A percentile compares a stretch with the other conserved stretches of the same genome.
These are phyloP conservation scores for Plectus sambesii DNA, from an alignment of 1,140 invertebrate genomes.

Conservation along the genomic window DNA sequence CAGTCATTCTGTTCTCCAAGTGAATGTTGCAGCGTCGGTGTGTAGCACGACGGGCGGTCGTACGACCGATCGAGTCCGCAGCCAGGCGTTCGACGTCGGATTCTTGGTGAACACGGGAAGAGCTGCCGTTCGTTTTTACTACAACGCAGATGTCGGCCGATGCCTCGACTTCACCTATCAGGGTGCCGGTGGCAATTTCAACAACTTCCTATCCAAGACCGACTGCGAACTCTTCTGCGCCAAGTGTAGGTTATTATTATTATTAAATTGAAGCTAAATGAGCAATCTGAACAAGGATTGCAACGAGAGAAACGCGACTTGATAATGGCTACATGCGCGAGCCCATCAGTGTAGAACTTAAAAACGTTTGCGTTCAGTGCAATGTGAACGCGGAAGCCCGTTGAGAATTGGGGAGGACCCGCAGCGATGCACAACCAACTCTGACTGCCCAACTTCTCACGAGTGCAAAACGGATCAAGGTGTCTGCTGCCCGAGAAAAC, in stretches of 20 bases:
- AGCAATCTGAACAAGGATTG: too few species aligned
- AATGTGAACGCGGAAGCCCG: slow-evolving; percentile 24
- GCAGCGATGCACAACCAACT: slow-evolving; percentile 21
- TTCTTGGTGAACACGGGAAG: slow-evolving; percentile 22
- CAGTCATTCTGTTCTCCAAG: too few species aligned
- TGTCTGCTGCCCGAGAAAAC: slow-evolving; percentile 25
- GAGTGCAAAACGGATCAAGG: slow-evolving; percentile 25
- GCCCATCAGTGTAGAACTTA: too few species aligned
- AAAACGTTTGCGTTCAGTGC: too few species aligned
- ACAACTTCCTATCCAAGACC: slow-evolving; percentile 26
- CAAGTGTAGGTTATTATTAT: slow-evolving; percentile 18
- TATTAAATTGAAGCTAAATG: too few species aligned
- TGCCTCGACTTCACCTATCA: slow-evolving; percentile 23
- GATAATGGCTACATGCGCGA: too few species aligned
- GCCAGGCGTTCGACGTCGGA: slow-evolving; percentile 15
- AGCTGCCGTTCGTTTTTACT: slow-evolving; percentile 21
- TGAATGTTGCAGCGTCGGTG: slow-evolving; percentile 11
- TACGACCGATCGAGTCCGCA: slow-evolving; percentile 15
- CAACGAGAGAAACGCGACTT: too few species aligned
- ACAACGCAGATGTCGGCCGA: slow-evolving; percentile 21
- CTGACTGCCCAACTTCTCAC: slow-evolving; percentile 22
- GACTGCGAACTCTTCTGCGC: slow-evolving; percentile 28
- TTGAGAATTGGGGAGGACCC: slow-evolving; percentile 24
- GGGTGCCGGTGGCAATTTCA: slow-evolving; percentile 23
- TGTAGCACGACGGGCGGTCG: slow-evolving; percentile 14